Conservation (phyloP, 2,113 vertebrate genomes). For the Strigops habroptila region DNA sequence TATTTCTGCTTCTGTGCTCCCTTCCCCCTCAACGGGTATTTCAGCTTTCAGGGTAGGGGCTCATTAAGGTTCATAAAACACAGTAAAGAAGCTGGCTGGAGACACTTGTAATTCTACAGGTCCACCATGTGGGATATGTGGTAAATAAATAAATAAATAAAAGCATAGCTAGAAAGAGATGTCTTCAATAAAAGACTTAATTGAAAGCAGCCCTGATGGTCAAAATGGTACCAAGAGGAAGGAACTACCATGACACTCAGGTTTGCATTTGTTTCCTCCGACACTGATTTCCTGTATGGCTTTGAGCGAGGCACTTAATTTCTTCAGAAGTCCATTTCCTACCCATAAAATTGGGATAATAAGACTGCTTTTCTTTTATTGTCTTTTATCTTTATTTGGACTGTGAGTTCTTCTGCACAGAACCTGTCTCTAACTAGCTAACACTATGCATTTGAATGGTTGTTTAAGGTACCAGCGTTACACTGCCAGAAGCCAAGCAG, state of each 20-base stretch:
- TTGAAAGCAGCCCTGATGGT: conserved; percentile 40
- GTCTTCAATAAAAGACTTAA: conserved; percentile 35
- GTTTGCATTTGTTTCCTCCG: conserved; percentile 31
- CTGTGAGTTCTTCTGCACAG: background rate
- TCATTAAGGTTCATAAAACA: conserved; percentile 34
- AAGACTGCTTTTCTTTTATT: conserved; percentile 3
- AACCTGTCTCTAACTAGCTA: background rate
- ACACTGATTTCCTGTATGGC: conserved; percentile 53
- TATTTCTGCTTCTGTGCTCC: conserved; percentile 57
- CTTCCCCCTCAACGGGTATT: background rate
- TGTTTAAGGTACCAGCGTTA: background rate
- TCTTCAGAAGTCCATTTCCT: conserved; percentile 38
- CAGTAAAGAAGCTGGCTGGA: conserved; percentile 27
- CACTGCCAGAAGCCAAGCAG: background rate
- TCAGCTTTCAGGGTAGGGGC: background rate
- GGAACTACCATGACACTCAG: conserved; percentile 23
- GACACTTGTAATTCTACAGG: conserved; percentile 22
- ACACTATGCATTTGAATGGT: background rate
- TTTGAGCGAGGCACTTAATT: conserved; percentile 37
- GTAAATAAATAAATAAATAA: background rate
- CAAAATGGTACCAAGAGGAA: conserved; percentile 17
- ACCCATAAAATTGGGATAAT: background rate
- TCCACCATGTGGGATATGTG: background rate
- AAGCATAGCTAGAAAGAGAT: conserved; percentile 13
- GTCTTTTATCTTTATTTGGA: background rate